These are phyloP conservation scores for Adineta ricciae DNA, from an alignment of 2,888 invertebrate species.

Conservation along the genomic window DNA sequence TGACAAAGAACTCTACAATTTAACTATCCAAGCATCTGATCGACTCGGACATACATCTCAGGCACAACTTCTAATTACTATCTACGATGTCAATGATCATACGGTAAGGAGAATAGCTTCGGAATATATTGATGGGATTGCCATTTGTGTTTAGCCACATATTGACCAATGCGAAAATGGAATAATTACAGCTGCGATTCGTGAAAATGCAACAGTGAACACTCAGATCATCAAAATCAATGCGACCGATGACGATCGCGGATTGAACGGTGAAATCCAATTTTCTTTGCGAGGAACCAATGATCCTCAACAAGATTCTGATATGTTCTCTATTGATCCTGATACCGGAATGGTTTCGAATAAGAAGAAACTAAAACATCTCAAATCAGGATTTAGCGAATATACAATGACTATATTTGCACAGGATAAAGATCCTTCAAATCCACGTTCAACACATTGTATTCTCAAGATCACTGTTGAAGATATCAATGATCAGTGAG, in stretches of 20 bases:
- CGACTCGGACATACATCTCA: neutral
- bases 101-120: too few relatives aligned
- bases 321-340: slow-evolving; percentile 78
- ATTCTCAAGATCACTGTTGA: slow-evolving; percentile 24
- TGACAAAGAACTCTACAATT: neutral
- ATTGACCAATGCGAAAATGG: slow-evolving; percentile 4
- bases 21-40: neutral
- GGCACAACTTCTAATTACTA: neutral
- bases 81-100: slow-evolving; percentile 19
- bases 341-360: slow-evolving; percentile 89
- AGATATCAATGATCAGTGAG: slow-evolving; percentile 32
- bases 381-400: slow-evolving; percentile 61
- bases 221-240: neutral
- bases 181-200: neutral
- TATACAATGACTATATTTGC: slow-evolving; percentile 33
- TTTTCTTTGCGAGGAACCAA: slow-evolving; percentile 55
- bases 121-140: too few relatives aligned
- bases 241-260: slow-evolving; percentile 60
- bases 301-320: neutral
- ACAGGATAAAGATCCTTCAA: slow-evolving; percentile 28
- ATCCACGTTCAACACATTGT: slow-evolving; percentile 32
- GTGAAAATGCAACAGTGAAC: slow-evolving; percentile 7
- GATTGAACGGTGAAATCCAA: slow-evolving; percentile 58
- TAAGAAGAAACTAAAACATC: slow-evolving; percentile 86
- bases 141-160: neutral